Evolutionary conservation across 2,797 vertebrate species (phyloP).

Genomic region (Siniperca scherzeri): DNA sequence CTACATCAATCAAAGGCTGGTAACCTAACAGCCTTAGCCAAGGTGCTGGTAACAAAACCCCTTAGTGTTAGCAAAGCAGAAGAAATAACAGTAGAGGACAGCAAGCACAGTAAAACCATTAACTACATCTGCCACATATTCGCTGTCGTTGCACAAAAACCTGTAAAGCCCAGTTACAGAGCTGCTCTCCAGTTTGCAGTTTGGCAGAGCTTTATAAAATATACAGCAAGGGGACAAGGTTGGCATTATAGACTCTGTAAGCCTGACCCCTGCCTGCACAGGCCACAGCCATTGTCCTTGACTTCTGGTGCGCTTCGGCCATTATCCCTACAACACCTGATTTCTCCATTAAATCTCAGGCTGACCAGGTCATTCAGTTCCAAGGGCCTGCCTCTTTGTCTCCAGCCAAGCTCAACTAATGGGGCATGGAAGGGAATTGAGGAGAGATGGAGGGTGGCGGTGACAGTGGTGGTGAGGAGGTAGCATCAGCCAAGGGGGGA

Average conservation of each 20-base stretch:
- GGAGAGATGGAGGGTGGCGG: slow-evolving; percentile 85
- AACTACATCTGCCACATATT: slow-evolving; percentile 75
- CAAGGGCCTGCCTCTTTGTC: slow-evolving; percentile 94
- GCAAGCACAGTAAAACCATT: slow-evolving; percentile 66
- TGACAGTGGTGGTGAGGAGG: slow-evolving; percentile 75
- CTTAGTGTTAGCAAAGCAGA: slow-evolving; percentile 51
- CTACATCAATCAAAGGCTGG: slow-evolving; percentile 36
- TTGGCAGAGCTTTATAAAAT: slow-evolving; percentile 80
- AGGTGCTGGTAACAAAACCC: slow-evolving; percentile 58
- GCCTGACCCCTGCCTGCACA: slow-evolving; percentile 83
- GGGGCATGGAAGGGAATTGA: slow-evolving; percentile 85
- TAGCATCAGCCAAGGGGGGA: slow-evolving; percentile 82
- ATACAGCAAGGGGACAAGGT: slow-evolving; percentile 75
- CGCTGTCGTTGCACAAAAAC: slow-evolving; percentile 80
- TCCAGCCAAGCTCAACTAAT: slow-evolving; percentile 98
- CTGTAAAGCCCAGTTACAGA: slow-evolving; percentile 69
- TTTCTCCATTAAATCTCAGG: slow-evolving; percentile 97
- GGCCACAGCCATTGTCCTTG: slow-evolving; percentile 93
- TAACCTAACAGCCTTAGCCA: slow-evolving; percentile 47
- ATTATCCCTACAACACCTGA: slow-evolving; percentile 93
- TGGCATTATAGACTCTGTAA: slow-evolving; percentile 81
- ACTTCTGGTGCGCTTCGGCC: slow-evolving; percentile 89
- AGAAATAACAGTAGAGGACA: slow-evolving; percentile 63
- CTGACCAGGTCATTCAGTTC: slow-evolving; percentile 98
- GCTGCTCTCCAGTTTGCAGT: slow-evolving; percentile 59